A percentile compares a stretch with the other conserved stretches of the same genome.
phyloP scores from a whole-genome alignment of 2,113 vertebrate species.

The Glaucomys volans region DNA sequence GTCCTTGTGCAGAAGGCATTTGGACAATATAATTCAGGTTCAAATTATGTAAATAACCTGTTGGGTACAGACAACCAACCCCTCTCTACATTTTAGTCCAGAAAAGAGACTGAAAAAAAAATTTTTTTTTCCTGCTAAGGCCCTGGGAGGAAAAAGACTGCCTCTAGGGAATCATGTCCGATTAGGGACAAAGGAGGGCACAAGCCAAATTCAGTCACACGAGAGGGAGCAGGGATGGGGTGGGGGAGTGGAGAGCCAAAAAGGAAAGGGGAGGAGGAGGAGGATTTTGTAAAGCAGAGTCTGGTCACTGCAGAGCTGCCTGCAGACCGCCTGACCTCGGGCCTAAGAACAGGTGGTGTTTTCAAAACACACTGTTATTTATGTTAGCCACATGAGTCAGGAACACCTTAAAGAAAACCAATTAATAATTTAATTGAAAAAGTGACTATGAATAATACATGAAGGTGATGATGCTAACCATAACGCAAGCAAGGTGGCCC shows the following conservation, averaged over 20 bases:
- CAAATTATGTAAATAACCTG: constrained; percentile 70
- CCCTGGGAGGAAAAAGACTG: constrained; percentile 46
- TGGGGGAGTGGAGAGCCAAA: neutral
- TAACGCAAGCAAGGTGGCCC: neutral
- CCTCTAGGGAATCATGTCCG: constrained; percentile 59
- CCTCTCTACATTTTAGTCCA: constrained; percentile 39
- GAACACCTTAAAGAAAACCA: constrained; percentile 70
- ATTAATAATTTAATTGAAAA: constrained; percentile 84
- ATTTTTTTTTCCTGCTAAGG: neutral
- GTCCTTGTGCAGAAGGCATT: constrained; percentile 15
- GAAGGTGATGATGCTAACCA: constrained; percentile 52
- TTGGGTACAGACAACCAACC: constrained; percentile 24
- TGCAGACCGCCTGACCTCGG: constrained; percentile 57
- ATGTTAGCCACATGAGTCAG: constrained; percentile 68
- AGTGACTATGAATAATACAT: constrained; percentile 79
- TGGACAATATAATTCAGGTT: constrained; percentile 43
- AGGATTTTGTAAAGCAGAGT: constrained; percentile 41
- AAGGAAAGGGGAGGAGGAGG: constrained; percentile 15
- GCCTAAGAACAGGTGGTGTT: constrained; percentile 79
- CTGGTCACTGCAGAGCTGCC: neutral
- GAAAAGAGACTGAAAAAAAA: neutral
- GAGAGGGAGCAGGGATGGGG: neutral
- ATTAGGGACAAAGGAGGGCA: constrained; percentile 75
- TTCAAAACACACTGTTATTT: constrained; percentile 80
- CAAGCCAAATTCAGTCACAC: constrained; percentile 71